These are phyloP conservation scores for Polypedilum pembai DNA, from an alignment of 1,140 invertebrate species.

Conservation along the genomic window DNA sequence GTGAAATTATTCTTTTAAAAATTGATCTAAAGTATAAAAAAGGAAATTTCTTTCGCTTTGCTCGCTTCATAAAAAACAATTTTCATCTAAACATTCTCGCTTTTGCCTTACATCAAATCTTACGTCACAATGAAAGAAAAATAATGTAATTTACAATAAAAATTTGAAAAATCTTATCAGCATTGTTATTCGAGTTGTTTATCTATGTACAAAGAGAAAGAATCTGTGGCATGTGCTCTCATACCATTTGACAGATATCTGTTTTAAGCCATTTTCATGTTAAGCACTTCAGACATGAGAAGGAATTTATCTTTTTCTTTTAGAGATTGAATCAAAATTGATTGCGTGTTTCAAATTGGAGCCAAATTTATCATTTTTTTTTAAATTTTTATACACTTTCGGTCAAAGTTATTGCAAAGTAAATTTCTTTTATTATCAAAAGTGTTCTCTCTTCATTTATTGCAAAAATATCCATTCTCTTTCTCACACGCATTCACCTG, in stretches of 20 bases:
- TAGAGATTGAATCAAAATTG: too few relatives aligned
- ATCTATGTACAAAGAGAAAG: too few relatives aligned
- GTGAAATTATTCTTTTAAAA: neutral
- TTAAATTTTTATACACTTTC: neutral
- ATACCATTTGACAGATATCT: too few relatives aligned
- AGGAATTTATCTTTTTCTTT: too few relatives aligned
- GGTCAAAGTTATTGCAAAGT: neutral
- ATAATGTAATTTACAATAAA: neutral
- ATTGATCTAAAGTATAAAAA: slow-evolving; percentile 14
- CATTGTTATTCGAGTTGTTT: too few relatives aligned
- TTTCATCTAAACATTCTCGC: slow-evolving; percentile 15
- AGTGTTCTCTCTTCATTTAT: neutral
- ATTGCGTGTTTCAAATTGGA: neutral
- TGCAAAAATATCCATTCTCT: neutral
- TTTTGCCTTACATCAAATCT: neutral
- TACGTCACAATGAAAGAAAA: slow-evolving; percentile 15
- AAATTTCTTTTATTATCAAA: neutral
- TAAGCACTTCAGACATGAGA: too few relatives aligned
- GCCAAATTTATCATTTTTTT: neutral
- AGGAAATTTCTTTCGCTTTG: neutral
- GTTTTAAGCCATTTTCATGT: too few relatives aligned
- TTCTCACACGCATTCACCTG: neutral
- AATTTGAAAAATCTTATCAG: too few relatives aligned
- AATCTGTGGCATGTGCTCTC: too few relatives aligned
- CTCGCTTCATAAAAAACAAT: neutral